Percentiles rank a stretch among this genome's conserved stretches.
Conservation (phyloP, 2,113 vertebrate species). For the Uria lomvia region DNA sequence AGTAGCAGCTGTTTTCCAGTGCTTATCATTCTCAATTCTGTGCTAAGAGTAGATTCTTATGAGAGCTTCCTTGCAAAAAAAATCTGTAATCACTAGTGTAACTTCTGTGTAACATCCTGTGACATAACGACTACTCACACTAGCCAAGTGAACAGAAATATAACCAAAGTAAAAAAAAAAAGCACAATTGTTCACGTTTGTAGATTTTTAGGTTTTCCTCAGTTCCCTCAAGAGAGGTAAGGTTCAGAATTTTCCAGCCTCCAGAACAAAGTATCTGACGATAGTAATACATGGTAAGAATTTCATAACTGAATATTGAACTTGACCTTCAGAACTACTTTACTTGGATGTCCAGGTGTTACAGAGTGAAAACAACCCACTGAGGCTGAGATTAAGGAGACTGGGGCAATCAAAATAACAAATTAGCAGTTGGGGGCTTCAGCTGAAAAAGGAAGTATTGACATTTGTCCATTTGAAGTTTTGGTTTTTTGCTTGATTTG, state of each 20-base stretch:
- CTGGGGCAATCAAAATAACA: neutral
- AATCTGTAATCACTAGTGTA: neutral
- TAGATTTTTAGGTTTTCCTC: neutral
- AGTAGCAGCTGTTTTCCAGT: neutral
- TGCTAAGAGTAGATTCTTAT: neutral
- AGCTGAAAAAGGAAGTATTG: neutral
- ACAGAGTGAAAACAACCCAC: neutral
- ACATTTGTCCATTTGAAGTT: neutral
- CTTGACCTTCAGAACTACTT: neutral
- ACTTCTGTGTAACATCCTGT: neutral
- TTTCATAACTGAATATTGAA: neutral
- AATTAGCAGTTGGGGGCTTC: neutral
- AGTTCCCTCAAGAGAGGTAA: neutral
- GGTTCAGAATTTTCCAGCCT: neutral
- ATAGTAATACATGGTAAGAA: fast-evolving
- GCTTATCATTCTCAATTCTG: neutral
- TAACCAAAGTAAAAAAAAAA: neutral
- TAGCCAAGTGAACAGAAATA: neutral
- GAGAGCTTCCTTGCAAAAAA: neutral
- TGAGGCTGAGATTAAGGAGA: neutral
- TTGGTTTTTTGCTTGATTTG: neutral
- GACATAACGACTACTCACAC: neutral
- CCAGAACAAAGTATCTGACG: neutral
- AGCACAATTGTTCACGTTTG: neutral
- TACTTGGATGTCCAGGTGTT: neutral